These are phyloP conservation scores for Adelosebastes latens DNA, from an alignment of 2,797 vertebrate species.

Conservation along the genomic window DNA sequence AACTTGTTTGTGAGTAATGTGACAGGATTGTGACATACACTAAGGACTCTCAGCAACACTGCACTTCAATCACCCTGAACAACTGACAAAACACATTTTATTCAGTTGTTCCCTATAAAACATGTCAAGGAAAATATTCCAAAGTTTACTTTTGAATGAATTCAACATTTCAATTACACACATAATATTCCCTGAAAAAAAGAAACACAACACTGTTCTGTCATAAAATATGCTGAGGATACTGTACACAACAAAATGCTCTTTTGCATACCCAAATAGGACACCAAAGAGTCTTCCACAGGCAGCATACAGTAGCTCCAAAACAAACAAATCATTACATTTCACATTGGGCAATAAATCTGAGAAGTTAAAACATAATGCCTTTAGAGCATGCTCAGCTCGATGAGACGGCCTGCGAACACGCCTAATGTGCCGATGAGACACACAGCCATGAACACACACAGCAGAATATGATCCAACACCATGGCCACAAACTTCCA, in stretches of 20 bases:
- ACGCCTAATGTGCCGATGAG: conserved; percentile 92
- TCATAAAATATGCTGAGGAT: background rate
- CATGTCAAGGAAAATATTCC: background rate
- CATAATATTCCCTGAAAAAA: background rate
- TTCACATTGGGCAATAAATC: background rate
- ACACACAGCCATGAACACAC: conserved; percentile 95
- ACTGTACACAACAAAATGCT: background rate
- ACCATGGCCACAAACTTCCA: conserved; percentile 99
- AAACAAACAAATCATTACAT: background rate
- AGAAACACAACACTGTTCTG: background rate
- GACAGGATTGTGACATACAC: background rate
- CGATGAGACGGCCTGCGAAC: conserved; percentile 94
- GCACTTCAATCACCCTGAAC: background rate
- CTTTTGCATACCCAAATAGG: background rate
- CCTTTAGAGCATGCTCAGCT: conserved; percentile 88
- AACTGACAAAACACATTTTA: conserved; percentile 6
- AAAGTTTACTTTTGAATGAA: background rate
- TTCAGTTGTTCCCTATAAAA: conserved; percentile 37
- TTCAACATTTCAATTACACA: background rate
- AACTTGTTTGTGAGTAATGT: too few species aligned
- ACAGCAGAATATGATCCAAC: conserved; percentile 94
- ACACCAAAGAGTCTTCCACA: background rate
- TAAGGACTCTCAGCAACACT: background rate
- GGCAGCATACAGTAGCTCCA: background rate
- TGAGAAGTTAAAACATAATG: background rate